These are phyloP conservation scores for Sarcophaga subvicina DNA, from an alignment of 2,888 invertebrate species.

Conservation along the genomic window DNA sequence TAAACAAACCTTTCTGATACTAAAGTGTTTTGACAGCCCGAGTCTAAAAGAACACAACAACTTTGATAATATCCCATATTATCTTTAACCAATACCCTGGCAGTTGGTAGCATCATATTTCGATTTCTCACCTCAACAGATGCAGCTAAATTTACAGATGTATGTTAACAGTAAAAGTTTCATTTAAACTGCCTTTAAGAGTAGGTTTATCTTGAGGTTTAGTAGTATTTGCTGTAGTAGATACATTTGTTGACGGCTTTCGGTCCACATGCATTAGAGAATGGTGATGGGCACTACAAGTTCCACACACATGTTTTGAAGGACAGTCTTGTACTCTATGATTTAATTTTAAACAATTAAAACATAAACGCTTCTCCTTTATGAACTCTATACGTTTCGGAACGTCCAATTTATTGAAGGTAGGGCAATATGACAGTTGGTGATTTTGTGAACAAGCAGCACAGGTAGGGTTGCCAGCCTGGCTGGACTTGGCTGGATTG, in stretches of 20 bases:
- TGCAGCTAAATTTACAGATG: constrained; percentile 7
- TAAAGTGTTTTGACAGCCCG: constrained; percentile 46
- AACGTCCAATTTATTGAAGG: constrained; percentile 2
- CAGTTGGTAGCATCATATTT: constrained; percentile 40
- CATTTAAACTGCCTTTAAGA: constrained; percentile 16
- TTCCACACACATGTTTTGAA: constrained; percentile 28
- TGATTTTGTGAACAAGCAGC: constrained; percentile 25
- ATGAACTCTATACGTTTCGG: constrained; percentile 14
- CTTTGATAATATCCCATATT: constrained; percentile 50
- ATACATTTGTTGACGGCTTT: constrained; percentile 9
- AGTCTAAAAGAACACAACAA: constrained; percentile 34
- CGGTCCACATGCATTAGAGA: constrained; percentile 21
- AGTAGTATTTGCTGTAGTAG: neutral
- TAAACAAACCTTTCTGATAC: constrained; percentile 26
- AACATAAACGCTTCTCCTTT: constrained; percentile 35
- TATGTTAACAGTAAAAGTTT: neutral
- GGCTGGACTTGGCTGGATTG: too few relatives aligned
- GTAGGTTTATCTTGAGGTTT: neutral
- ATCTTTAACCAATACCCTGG: constrained; percentile 36
- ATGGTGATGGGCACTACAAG: constrained; percentile 37
- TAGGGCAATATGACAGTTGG: constrained; percentile 33
- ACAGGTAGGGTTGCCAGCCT: neutral
- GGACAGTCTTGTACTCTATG: constrained; percentile 24
- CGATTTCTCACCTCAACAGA: constrained; percentile 9
- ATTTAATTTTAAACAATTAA: constrained; percentile 51